phyloP scores from a whole-genome alignment of 2,888 invertebrate genomes.

The Belgica antarctica region DNA sequence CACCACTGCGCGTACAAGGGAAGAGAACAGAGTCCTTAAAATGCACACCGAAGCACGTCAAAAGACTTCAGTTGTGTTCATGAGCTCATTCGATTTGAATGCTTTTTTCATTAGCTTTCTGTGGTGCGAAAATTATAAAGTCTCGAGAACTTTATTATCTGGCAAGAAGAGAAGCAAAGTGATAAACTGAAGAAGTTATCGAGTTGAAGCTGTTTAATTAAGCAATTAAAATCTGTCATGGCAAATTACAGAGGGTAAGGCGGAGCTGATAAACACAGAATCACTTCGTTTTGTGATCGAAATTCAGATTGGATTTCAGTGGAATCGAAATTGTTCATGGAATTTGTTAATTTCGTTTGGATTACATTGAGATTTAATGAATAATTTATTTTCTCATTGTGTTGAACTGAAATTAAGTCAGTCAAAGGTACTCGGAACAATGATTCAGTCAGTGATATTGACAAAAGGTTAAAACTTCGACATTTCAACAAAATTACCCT shows the following conservation, averaged over 20 bases:
- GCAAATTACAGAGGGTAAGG: constrained; percentile 18
- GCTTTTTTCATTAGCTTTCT: background rate
- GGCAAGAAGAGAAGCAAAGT: background rate
- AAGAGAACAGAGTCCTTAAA: background rate
- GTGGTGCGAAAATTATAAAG: background rate
- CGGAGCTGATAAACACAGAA: background rate
- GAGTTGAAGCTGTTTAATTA: background rate
- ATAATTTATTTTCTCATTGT: too few relatives aligned
- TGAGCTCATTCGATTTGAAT: constrained; percentile 17
- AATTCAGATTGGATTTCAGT: too few relatives aligned
- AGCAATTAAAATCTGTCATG: background rate
- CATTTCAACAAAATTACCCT: too few relatives aligned
- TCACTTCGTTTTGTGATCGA: background rate
- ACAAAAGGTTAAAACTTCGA: too few relatives aligned
- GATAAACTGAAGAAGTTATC: background rate
- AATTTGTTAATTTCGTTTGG: too few relatives aligned
- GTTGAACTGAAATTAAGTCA: too few relatives aligned
- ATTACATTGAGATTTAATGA: too few relatives aligned
- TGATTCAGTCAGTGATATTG: too few relatives aligned
- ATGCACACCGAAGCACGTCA: background rate
- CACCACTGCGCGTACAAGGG: background rate
- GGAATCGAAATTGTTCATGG: too few relatives aligned
- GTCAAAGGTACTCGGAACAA: too few relatives aligned
- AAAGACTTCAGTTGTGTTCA: constrained; percentile 31
- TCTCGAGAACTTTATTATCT: background rate